A percentile compares a stretch with the other conserved stretches of the same genome.
Conservation (phyloP, 2,888 invertebrate species). For the Cordilura impudica region DNA sequence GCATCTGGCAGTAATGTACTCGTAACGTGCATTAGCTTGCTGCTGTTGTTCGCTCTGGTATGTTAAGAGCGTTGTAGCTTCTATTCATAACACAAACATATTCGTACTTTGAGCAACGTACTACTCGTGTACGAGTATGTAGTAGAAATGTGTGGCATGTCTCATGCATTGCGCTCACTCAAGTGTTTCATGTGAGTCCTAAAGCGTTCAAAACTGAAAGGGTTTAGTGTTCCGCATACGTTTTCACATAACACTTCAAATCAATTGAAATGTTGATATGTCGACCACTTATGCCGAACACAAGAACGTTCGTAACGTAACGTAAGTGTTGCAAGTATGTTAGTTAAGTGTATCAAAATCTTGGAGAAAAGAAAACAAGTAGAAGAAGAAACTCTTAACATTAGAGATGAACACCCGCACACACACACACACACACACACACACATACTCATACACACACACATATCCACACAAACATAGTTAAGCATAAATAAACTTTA, state of each 20-base stretch:
- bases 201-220: conserved; percentile 63
- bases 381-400: conserved; percentile 46
- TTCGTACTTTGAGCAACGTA: neutral
- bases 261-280: conserved; percentile 63
- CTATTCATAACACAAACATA: conserved; percentile 32
- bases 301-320: conserved; percentile 53
- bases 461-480: neutral
- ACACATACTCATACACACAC: neutral
- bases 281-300: conserved; percentile 55
- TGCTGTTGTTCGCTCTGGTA: conserved; percentile 45
- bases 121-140: neutral
- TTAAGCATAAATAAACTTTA: conserved; percentile 13
- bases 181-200: conserved; percentile 62
- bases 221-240: conserved; percentile 63
- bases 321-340: conserved; percentile 61
- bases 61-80: conserved; percentile 33
- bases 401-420: conserved; percentile 31
- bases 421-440: neutral
- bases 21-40: conserved; percentile 54
- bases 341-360: conserved; percentile 62
- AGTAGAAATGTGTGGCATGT: conserved; percentile 29
- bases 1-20: conserved; percentile 46
- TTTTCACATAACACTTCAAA: conserved; percentile 62
- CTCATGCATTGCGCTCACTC: conserved; percentile 59
- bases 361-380: conserved; percentile 26